Evolutionary conservation across 2,113 vertebrate species (phyloP).

Genomic region (Zosterops hypoxanthus): DNA sequence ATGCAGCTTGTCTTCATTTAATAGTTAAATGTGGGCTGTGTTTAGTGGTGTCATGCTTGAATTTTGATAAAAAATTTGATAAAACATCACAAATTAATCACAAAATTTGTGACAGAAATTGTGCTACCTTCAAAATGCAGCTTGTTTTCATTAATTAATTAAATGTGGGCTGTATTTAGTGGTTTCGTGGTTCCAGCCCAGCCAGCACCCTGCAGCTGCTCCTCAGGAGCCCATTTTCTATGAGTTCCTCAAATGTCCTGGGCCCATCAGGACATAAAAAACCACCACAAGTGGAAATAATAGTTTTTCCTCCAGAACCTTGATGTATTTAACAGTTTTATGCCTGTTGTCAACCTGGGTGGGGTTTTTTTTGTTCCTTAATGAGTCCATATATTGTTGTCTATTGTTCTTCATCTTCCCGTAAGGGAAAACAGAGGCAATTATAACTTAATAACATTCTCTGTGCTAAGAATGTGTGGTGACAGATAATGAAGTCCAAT

Average conservation of each 20-base stretch:
- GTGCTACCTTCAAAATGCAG: not conserved
- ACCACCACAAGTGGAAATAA: not conserved
- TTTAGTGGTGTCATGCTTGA: not conserved
- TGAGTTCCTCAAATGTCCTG: not conserved
- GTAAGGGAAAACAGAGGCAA: constrained; percentile 24
- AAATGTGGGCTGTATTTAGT: not conserved
- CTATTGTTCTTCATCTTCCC: not conserved
- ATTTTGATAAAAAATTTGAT: not conserved
- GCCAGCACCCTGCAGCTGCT: not conserved
- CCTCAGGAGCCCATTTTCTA: too few relatives aligned
- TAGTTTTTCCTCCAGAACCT: not conserved
- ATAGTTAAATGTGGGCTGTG: not conserved
- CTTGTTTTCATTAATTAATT: not conserved
- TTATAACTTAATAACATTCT: constrained; percentile 51
- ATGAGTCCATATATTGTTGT: not conserved
- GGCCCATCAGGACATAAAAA: not conserved
- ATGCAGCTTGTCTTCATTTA: not conserved
- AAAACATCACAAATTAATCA: not conserved
- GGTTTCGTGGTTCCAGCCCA: not conserved
- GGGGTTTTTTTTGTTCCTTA: not conserved
- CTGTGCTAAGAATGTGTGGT: constrained; percentile 30
- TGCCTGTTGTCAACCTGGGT: not conserved
- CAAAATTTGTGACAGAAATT: not conserved
- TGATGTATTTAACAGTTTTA: not conserved
- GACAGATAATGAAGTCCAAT: constrained; percentile 60